Base-by-base conservation (phyloP, 2,113 vertebrate species). In the Meles meles region DNA sequence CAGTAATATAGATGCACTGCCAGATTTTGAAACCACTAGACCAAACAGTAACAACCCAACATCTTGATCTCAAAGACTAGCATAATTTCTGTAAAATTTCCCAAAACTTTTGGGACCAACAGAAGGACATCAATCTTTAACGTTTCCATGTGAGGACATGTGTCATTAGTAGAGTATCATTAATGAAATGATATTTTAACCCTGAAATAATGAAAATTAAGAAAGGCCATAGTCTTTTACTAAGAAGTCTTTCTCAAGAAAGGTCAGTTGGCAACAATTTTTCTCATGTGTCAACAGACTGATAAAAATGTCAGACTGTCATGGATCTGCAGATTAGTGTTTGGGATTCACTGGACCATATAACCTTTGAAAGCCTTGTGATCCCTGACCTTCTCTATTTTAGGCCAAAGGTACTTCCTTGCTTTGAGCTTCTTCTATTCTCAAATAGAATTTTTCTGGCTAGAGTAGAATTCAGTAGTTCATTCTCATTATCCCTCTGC, bases 161-260 rank as follows among this genome's bases (percentile, higher is more conserved):
- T 80, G 29, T 93, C 34, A 76, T 83, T 37, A 76, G 11, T 91
- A 80, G n/a, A 21, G 71, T 49, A 42, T n/a, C 31, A 86, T 90
- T 95, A 94, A 74, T 92, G 25, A 92, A 97, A 74, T 93, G 3
- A 74, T 83, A 76, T 91, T 94, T 96, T 91, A 93, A 90, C 34
- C 93, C 7, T 34, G 79, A 97, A 96, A 74, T 93, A 85, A 91
- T 94, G 39, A 94, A 96, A 96, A 71, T 83, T 27, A 90, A 90
- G n/a, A 93, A 95, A 90, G 39, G 71, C 55, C n/a, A 86, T 79
- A 80, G 29, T 47, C 29, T 77, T 92, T 97, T 90, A 69, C 55
- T 69, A 55, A 39, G 89, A 97, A 96, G 39, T 49, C 63, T 94
- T 81, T 93, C 77, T 92, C 34, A 88, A 86, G 39, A 93, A 57